A percentile compares a stretch with the other conserved stretches of the same genome.
Conservation (phyloP, 2,888 invertebrate genomes). For the Leptopilina myrica region DNA sequence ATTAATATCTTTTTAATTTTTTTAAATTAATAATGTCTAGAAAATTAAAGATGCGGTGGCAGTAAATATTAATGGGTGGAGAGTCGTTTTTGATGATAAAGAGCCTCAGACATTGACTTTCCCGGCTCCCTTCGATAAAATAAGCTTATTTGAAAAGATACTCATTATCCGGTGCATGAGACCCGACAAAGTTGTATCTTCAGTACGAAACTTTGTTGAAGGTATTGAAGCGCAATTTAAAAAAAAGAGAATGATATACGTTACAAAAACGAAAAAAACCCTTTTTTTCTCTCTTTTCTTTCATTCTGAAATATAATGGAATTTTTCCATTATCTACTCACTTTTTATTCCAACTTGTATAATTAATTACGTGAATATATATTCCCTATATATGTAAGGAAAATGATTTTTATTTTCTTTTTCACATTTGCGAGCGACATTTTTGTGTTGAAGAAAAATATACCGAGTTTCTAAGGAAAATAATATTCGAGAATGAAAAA, state of each 20-base stretch:
- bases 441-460: not conserved
- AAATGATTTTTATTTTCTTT: too few relatives aligned
- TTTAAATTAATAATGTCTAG: constrained; percentile 55
- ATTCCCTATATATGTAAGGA: not conserved
- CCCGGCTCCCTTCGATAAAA: constrained; percentile 85
- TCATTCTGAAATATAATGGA: not conserved
- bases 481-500: not conserved
- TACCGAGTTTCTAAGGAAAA: not conserved
- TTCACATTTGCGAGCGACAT: too few relatives aligned
- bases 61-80: constrained; percentile 82
- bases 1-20: too few relatives aligned
- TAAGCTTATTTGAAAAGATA: constrained; percentile 86
- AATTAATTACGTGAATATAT: constrained; percentile 2
- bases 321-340: not conserved
- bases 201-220: constrained; percentile 85
- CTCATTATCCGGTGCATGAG: constrained; percentile 89
- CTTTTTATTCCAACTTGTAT: not conserved
- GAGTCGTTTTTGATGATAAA: constrained; percentile 84
- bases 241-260: too few relatives aligned
- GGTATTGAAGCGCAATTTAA: constrained; percentile 72
- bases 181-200: constrained; percentile 92
- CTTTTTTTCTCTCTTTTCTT: not conserved
- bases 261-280: not conserved
- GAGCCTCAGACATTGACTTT: constrained; percentile 86
- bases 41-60: constrained; percentile 85